phyloP scores from a whole-genome alignment of 2,888 invertebrate species.

The Fragum sueziense region DNA sequence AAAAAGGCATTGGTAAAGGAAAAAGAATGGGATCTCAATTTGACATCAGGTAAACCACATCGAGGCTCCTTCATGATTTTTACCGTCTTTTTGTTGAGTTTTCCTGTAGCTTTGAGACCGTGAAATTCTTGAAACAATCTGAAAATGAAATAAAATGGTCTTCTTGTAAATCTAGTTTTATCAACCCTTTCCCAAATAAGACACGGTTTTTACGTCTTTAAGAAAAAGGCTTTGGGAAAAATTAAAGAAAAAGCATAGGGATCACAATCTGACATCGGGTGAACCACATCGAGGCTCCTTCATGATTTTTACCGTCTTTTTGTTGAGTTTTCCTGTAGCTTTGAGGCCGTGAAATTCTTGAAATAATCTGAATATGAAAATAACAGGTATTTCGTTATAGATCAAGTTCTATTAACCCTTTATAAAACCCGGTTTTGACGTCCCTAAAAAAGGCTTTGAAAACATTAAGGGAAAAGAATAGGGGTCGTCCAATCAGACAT shows the following conservation, averaged over 20 bases:
- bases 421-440: no score
- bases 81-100: conserved; percentile 55
- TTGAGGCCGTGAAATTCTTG: conserved; percentile 56
- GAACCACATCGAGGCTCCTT: conserved; percentile 56
- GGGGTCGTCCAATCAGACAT: conserved; percentile 46
- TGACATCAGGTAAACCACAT: conserved; percentile 53
- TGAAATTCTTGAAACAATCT: conserved; percentile 56
- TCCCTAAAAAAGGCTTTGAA: no score
- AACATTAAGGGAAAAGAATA: no score
- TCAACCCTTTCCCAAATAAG: no score
- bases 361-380: conserved; percentile 43
- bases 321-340: conserved; percentile 56
- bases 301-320: conserved; percentile 56
- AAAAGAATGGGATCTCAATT: no score
- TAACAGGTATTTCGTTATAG: no score
- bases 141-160: conserved; percentile 33
- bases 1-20: no score
- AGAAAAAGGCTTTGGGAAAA: no score
- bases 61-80: conserved; percentile 57
- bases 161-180: no score
- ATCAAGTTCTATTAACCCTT: no score
- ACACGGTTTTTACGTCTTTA: no score
- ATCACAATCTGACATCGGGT: conserved; percentile 49
- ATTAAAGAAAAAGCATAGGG: no score
- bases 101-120: conserved; percentile 54